Base-by-base conservation (phyloP, 2,888 invertebrate genomes). In the Dioctria linearis region DNA sequence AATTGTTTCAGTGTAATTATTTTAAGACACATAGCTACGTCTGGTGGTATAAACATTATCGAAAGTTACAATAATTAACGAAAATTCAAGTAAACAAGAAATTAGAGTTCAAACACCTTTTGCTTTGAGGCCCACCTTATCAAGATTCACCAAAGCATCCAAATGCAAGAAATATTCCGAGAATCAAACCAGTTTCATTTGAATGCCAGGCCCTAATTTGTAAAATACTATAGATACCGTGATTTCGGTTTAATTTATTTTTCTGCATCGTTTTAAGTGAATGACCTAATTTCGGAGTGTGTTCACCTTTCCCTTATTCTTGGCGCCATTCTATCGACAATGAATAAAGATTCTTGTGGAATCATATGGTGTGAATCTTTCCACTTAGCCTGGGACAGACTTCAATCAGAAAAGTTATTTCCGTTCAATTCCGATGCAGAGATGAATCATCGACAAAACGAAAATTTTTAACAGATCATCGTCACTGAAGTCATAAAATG, bases 151-250 rank as follows among this genome's bases (percentile, higher is more conserved):
- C 46, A 51, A 75, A 37, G 42, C 54, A 46, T 57, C 6, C 42
- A 39, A 59, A 59, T 42, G 75, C 11, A 37, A 75, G 40, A 25
- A 25, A 25, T 25, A 25, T 25, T 1, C 25, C 25, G 25, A 25
- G 25, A 25, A 25, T n/a, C 61, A 75, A 75, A 75, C 75, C 75
- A 75, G 75, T 75, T 59, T 54, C 39, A 73, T 73, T 46, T 59
- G 59, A 61, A 75, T 59, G 46, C 11, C 42, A 59, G 59, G 13
- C 59, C 61, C 49, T 75, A 75, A 59, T 75, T 75, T 75, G 40
- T 40, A 59, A 54, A 75, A 75, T 75, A 61, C 75, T 75, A 75
- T 43, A 75, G 61, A 75, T 75, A 75, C 75, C 75, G 75, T 75
- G 59, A 75, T 59, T 75, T 59, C 59, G 43, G 54, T 75, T 75